Evolutionary conservation across 2,113 vertebrate genomes (phyloP), one percentile per base, ranked within the genome.

Genomic region (Spilogale gracilis): DNA sequence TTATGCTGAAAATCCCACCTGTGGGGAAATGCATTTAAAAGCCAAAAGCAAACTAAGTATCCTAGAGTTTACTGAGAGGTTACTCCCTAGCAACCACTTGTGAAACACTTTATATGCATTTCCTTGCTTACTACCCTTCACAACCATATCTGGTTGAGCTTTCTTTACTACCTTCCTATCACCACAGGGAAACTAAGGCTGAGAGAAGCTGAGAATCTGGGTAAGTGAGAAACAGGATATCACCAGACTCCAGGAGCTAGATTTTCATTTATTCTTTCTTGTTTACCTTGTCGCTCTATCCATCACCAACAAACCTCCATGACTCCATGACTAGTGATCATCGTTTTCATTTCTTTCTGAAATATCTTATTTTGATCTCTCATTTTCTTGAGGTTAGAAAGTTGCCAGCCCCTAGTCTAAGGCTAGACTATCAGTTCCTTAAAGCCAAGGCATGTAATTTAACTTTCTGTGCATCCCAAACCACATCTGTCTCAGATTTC

Each of bases 371-470:
- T 79, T 71, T 92, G 43, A 76, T 89, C n/a, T 63, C 78, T 61
- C 21, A n/a, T 84, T 80, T 93, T 96, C 89, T 76, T 91, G 76
- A 84, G 32, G 25, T 60, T 83, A 65, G 52, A 93, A 93, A 79
- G 32, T 71, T 25, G 1, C n/a, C 71, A 79, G 13, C 14, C 67
- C 32, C 92, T 3, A 5, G 54, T 79, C 60, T 32, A 52, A 65
- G 32, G 25, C 27, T 94, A n/a, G 21, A 30, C 17, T 14, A 6
- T 63, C 58, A 56, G 94, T 60, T 76, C 32, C 56, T 89, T 80
- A 25, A 80, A 89, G 58, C 5, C n/a, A 67, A 52, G 32, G 54
- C 20, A 32, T 48, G 23, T 60, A 58, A 38, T 54, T 89, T 89
- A 23, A 38, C 61, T 84, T 73, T 61, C 45, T 95, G 12, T 54